Percentiles rank a stretch among this genome's conserved stretches.
These are phyloP conservation scores for Plecotus auritus DNA, from an alignment of 2,113 vertebrate genomes.

Conservation along the genomic window DNA sequence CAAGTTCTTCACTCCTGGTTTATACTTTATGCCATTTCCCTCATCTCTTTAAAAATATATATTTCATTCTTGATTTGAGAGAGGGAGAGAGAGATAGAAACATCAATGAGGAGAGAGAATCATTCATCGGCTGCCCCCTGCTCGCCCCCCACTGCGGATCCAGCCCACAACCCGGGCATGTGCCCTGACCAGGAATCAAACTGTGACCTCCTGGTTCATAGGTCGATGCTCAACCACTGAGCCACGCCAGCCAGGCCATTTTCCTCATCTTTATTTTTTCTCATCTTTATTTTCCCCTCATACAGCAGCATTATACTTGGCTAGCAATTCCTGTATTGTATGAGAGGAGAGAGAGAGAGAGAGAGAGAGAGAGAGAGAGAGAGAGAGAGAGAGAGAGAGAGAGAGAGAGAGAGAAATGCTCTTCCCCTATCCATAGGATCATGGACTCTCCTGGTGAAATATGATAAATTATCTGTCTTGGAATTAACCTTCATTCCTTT, in stretches of 20 bases:
- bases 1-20: neutral
- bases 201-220: too few species aligned
- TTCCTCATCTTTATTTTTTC: neutral
- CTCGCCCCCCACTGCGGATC: too few species aligned
- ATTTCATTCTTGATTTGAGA: too few species aligned
- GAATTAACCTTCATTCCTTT: conserved; percentile 36
- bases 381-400: neutral
- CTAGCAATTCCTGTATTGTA: neutral
- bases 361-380: neutral
- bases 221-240: too few species aligned
- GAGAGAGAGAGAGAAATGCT: neutral
- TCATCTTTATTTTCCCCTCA: neutral
- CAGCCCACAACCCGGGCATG: too few species aligned
- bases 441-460: conserved; percentile 46
- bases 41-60: neutral
- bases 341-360: neutral
- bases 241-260: neutral
- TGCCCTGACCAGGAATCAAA: too few species aligned
- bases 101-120: too few species aligned
- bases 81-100: too few species aligned
- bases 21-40: neutral
- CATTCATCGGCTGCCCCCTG: too few species aligned
- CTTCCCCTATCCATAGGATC: conserved; percentile 37
- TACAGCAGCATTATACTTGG: neutral
- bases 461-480: conserved; percentile 36